Evolutionary conservation across 2,888 invertebrate genomes (phyloP), one percentile per base, ranked within the genome.

Genomic region (Phengaris alcon): DNA sequence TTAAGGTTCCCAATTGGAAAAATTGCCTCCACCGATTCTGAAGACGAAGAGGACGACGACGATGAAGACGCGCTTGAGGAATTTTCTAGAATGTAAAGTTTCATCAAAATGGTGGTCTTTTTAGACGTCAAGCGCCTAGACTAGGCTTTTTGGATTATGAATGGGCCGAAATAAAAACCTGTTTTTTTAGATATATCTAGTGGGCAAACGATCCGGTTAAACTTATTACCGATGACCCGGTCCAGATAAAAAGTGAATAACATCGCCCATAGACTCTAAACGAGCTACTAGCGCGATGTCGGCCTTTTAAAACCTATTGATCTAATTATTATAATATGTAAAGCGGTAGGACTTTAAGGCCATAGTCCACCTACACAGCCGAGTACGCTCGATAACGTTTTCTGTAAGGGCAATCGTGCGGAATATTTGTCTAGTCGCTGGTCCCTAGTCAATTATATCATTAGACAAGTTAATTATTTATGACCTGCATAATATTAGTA

Each of bases 11-110:
- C 72, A 8, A 72, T 54, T 13, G 72, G 72, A 54, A 72, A 72
- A 35, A 72, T 52, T 12, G 52, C 51, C n/a, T 72, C 72, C 10
- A 72, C 52, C 7, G 72, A 54, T 72, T 72, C 72, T 52, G 72
- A 72, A 3, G 70, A 70, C 7, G 72, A 72, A 5, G 72, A 72
- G 22, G 72, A 72, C 8, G 72, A 72, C n/a, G 72, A 72, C 35
- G 72, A 54, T 12, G 72, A 72, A 13, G 72, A 72, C 3, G 54
- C 7, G 12, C n/a, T 9, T 48, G 72, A 72, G 35, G 72, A 72
- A 22, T 72, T 54, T 35, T 72, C 72, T 72, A 35, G 10, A 72
- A 72, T 52, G 9, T 22, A 10, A 22, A 22, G 8, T 15, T 22
- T 59, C 4, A n/a, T n/a, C 13, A 55, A 2, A n/a, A 55, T 6